phyloP scores from a whole-genome alignment of 2,113 vertebrate genomes.

The Erythrocebus patas region DNA sequence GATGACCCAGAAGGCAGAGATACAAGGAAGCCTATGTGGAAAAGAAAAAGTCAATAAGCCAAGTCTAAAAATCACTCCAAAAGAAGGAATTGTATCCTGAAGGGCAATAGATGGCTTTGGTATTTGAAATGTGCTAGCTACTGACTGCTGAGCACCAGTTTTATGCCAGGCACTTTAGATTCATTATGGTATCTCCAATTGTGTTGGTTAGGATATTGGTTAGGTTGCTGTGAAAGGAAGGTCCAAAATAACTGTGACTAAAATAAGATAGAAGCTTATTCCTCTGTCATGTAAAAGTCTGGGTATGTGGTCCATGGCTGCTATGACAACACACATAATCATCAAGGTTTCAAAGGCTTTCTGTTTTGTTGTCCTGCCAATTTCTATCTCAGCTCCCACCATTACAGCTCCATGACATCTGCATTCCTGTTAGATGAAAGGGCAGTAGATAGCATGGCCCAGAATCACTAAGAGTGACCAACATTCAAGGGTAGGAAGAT shows the following conservation, averaged over 20 bases:
- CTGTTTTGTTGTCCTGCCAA: neutral
- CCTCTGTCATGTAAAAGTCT: neutral
- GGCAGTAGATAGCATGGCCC: neutral
- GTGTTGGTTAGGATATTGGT: neutral
- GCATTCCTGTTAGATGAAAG: conserved; percentile 7
- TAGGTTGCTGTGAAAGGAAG: neutral
- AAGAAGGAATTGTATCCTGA: neutral
- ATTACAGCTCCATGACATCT: neutral
- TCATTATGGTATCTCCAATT: neutral
- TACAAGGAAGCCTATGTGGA: neutral
- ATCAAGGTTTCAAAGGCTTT: neutral
- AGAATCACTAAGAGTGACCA: neutral
- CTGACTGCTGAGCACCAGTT: neutral
- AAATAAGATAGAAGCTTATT: conserved; percentile 2
- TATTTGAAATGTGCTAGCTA: neutral
- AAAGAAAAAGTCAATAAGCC: neutral
- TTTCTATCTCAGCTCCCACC: neutral
- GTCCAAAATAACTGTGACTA: neutral
- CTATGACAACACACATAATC: neutral
- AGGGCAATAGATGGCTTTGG: neutral
- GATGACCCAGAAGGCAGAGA: neutral
- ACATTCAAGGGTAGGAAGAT: neutral
- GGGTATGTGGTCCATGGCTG: neutral
- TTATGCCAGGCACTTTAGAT: neutral
- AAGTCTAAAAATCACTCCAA: neutral